Percentiles rank a stretch among this genome's conserved stretches.
Evolutionary conservation across 2,888 invertebrate genomes (phyloP).

Genomic region (Dryadula phaetusa): DNA sequence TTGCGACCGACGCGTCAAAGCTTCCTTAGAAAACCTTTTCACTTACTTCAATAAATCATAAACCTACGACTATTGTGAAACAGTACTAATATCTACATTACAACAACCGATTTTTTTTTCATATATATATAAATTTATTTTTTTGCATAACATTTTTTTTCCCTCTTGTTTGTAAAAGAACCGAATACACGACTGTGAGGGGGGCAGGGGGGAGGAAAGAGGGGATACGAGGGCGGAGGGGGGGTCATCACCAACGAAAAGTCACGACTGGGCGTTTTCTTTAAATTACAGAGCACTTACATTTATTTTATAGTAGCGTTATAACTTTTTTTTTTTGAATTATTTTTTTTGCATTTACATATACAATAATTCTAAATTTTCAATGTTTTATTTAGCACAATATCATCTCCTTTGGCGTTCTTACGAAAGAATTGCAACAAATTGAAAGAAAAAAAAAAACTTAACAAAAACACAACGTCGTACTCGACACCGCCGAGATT

Average conservation of each 20-base stretch:
- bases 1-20: conserved; percentile 59
- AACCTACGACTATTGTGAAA: conserved; percentile 53
- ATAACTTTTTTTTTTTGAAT: conserved; percentile 73
- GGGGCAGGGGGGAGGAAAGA: background rate
- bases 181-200: conserved; percentile 31
- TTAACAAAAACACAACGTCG: conserved; percentile 63
- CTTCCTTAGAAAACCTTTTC: conserved; percentile 64
- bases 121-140: no score
- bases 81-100: conserved; percentile 65
- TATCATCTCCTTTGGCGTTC: conserved; percentile 78
- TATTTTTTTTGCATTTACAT: conserved; percentile 72
- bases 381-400: conserved; percentile 61
- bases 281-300: conserved; percentile 62
- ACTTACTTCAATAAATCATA: conserved; percentile 59
- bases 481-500: conserved; percentile 52
- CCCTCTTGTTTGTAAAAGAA: conserved; percentile 37
- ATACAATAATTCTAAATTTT: conserved; percentile 67
- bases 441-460: conserved; percentile 74
- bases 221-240: no score
- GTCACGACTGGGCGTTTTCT: conserved; percentile 41
- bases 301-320: conserved; percentile 58
- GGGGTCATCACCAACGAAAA: conserved; percentile 39
- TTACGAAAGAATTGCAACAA: conserved; percentile 76
- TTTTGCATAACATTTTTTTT: conserved; percentile 44
- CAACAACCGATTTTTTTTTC: conserved; percentile 73